Evolutionary conservation across 1,140 invertebrate genomes (phyloP), one percentile per base, ranked within the genome.

Genomic region (Calliopsis andreniformis): DNA sequence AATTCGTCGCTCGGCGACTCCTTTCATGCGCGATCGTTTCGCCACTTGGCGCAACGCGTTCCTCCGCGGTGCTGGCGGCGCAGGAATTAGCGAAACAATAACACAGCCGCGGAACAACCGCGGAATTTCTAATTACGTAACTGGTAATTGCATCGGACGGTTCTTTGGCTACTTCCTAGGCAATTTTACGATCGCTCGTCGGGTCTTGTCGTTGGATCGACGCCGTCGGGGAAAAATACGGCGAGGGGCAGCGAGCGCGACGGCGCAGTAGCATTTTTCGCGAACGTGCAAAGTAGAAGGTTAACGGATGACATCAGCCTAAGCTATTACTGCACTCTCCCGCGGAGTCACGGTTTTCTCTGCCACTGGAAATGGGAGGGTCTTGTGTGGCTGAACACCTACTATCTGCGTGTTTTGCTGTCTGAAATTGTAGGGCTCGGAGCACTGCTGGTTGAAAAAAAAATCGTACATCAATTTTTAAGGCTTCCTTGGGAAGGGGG

Each of bases 261-360:
- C 51, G 64, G 49, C 63, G 62, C 35, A 32, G 25, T n/a, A 28
- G 25, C 47, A 35, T 82, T 79, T 79, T 71, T 79, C n/a, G 66
- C 55, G 77, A 69, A 71, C 82, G 75, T 82, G 71, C 83, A 69
- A 85, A 85, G 82, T 81, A 84, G 83, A 85, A 85, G 83, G 83
- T 85, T 85, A 82, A 76, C 66, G 83, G 42, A 82, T 85, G 83
- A 84, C 83, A 85, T 85, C 83, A 85, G 83, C 62, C 70, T 3
- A 18, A 28, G 68, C 82, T 76, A 76, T 85, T 84, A 78, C 82
- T 79, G 62, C 71, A 76, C 75, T 84, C 81, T 78, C 80, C 76
- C 78, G 69, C 69, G 39, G 49, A 53, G 67, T 69, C 43, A 68
- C 55, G 58, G 83, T 84, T 78, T 81, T 49, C 67, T 80, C 81